phyloP scores from a whole-genome alignment of 2,113 vertebrate genomes.

The Formicarius rufipectus region DNA sequence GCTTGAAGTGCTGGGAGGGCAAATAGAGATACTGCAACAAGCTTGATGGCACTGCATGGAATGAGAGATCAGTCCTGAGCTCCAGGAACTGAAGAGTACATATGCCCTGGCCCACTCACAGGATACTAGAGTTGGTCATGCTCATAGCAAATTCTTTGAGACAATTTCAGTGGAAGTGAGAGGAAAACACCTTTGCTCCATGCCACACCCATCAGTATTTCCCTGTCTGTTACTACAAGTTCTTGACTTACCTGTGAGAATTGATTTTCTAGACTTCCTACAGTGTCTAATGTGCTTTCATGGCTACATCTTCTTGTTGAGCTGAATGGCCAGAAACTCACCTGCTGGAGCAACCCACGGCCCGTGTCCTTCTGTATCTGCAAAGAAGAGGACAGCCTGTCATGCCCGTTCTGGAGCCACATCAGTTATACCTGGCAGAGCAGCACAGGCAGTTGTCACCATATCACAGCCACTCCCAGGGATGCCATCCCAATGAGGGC shows the following conservation, averaged over 20 bases:
- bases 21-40: neutral
- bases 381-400: neutral
- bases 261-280: neutral
- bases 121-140: neutral
- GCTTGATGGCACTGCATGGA: neutral
- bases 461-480: neutral
- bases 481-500: neutral
- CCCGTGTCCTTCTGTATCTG: neutral
- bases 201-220: neutral
- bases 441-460: neutral
- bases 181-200: neutral
- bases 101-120: neutral
- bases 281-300: neutral
- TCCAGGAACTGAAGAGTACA: neutral
- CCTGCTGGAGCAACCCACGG: neutral
- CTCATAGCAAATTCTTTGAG: neutral
- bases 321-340: neutral
- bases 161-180: neutral
- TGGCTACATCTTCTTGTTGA: neutral
- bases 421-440: neutral
- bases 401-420: neutral
- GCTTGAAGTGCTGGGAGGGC: neutral
- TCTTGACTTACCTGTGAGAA: neutral
- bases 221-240: neutral
- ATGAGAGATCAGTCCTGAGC: neutral